Base-by-base conservation (phyloP, 2,888 invertebrate species). In the Gymnoscelis rufifasciata region DNA sequence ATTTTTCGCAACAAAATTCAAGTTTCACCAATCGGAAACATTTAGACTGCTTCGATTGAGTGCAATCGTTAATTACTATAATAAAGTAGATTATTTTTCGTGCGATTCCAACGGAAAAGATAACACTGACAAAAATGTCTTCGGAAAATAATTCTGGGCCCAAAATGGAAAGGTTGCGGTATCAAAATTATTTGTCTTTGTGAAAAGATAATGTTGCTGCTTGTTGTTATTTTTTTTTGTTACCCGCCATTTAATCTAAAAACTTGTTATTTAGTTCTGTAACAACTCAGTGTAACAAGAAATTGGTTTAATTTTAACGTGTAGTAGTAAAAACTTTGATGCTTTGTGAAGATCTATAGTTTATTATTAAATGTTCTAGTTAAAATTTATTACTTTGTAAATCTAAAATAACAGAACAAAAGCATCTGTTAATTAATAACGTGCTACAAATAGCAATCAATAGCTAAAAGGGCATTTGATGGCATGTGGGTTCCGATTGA, bases 381-480 rank as follows among this genome's bases (percentile, higher is more conserved):
- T n/a, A n/a, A n/a, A n/a, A n/a, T n/a, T n/a, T n/a, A n/a, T n/a
- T n/a, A n/a, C n/a, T n/a, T n/a, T 38, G 24, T 23, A 26, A 30
- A 12, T 38, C 8, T 49, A 43, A 51, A 42, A 49, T 51, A 44
- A 51, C 56, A 52, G 43, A 50, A 43, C 46, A 52, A 43, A 49
- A 61, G 56, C 61, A 60, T 58, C 51, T 54, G 46, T 65, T 64
- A 73, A 74, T 71, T 67, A 72, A 63, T 68, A 66, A 68, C 60
- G 59, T 60, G 61, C 62, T 66, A 65, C 71, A 71, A 74, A 74
- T 73, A 75, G 68, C 70, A 82, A 81, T 82, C 81, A 75, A 79
- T 80, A 83, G 67, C 63, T 63, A 71, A 70, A 73, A 76, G 71
- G 70, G 72, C 70, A 66, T 65, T 68, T 65, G 68, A 69, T 73